Evolutionary conservation across 1,140 invertebrate genomes (phyloP).

Genomic region (Mylabris phalerata): DNA sequence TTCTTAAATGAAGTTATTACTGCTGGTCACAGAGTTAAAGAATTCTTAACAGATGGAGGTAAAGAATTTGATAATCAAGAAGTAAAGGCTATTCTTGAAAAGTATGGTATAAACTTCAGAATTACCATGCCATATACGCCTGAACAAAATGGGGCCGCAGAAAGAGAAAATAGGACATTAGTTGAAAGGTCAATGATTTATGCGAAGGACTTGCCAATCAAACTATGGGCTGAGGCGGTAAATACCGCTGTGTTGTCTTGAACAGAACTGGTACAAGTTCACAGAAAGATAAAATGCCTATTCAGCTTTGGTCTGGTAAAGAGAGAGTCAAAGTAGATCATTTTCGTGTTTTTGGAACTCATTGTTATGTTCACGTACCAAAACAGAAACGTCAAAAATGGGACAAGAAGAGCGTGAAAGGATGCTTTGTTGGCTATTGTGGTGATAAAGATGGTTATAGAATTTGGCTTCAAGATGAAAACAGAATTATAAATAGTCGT

Average conservation of each 20-base stretch:
- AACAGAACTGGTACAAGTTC: slow-evolving; percentile 32
- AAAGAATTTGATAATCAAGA: slow-evolving; percentile 26
- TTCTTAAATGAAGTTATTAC: slow-evolving; percentile 21
- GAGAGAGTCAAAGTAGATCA: slow-evolving; percentile 6
- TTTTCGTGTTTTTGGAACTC: slow-evolving; percentile 9
- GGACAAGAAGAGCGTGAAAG: slow-evolving; percentile 24
- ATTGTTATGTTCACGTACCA: slow-evolving; percentile 22
- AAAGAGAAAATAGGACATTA: slow-evolving; percentile 42
- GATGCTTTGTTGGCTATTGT: slow-evolving; percentile 30
- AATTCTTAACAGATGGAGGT: slow-evolving; percentile 20
- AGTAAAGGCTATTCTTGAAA: slow-evolving; percentile 21
- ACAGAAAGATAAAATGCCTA: slow-evolving; percentile 14
- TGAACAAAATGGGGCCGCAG: slow-evolving; percentile 42
- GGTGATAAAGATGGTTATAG: slow-evolving; percentile 29
- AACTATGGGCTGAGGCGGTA: slow-evolving; percentile 45
- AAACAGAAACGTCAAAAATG: slow-evolving; percentile 26
- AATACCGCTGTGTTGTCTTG: slow-evolving; percentile 37
- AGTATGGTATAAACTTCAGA: slow-evolving; percentile 25
- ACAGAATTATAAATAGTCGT: slow-evolving; percentile 24
- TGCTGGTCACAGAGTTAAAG: slow-evolving; percentile 24
- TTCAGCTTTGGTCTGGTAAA: slow-evolving; percentile 1
- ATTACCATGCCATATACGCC: slow-evolving; percentile 35
- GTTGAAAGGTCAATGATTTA: slow-evolving; percentile 40
- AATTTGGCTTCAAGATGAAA: slow-evolving; percentile 22
- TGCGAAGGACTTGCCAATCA: slow-evolving; percentile 33